phyloP scores from a whole-genome alignment of 2,888 invertebrate species.

The Gastrophysa polygoni region DNA sequence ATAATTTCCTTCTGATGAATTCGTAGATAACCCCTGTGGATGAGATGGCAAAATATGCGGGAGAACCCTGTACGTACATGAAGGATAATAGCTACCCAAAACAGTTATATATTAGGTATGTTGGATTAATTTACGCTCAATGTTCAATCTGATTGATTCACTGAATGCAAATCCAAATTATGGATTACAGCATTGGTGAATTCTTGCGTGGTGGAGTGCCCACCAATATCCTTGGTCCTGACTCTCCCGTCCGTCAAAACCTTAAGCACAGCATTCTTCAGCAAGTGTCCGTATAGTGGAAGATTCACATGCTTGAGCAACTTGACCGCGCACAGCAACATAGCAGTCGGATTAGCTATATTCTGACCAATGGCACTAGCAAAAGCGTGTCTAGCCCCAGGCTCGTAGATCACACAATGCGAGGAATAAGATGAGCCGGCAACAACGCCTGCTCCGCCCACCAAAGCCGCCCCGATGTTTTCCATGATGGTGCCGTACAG shows the following conservation, averaged over 20 bases:
- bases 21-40: too few relatives aligned
- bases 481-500: constrained; percentile 97
- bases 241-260: constrained; percentile 78
- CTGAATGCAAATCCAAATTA: background rate
- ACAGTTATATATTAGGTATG: too few relatives aligned
- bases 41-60: too few relatives aligned
- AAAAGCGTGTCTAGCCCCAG: constrained; percentile 95
- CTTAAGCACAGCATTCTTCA: constrained; percentile 70
- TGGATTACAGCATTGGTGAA: constrained; percentile 60
- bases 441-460: constrained; percentile 98
- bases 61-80: too few relatives aligned
- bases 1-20: too few relatives aligned
- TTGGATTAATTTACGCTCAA: too few relatives aligned
- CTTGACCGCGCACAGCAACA: constrained; percentile 63
- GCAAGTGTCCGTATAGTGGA: constrained; percentile 78
- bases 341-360: constrained; percentile 97
- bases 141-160: too few relatives aligned
- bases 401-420: constrained; percentile 94
- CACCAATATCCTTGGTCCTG: constrained; percentile 91
- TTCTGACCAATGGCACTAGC: constrained; percentile 91
- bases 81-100: too few relatives aligned
- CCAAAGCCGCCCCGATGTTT: constrained; percentile 93
- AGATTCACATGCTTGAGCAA: constrained; percentile 82
- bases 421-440: constrained; percentile 94
- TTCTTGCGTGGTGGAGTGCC: constrained; percentile 91